A percentile compares a stretch with the other conserved stretches of the same genome.
phyloP scores from a whole-genome alignment of 1,140 invertebrate species.

The Neoseiulus cucumeris region DNA sequence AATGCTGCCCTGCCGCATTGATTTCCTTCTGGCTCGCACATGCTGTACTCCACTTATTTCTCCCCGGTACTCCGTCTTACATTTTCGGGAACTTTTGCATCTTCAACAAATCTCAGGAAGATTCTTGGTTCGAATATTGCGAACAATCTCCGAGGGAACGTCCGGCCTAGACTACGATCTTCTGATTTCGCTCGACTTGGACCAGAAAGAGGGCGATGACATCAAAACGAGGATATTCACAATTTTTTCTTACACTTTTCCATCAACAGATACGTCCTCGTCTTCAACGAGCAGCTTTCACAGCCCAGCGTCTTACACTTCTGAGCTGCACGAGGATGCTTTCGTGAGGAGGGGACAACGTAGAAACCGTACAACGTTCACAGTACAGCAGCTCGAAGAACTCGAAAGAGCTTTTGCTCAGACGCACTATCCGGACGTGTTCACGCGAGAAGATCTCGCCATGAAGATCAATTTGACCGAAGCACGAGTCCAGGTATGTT shows the following conservation, averaged over 20 bases:
- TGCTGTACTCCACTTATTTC: background rate
- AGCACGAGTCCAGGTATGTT: slow-evolving; percentile 75
- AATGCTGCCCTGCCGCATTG: too few relatives aligned
- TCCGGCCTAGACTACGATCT: too few relatives aligned
- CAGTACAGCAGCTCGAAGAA: slow-evolving; percentile 85
- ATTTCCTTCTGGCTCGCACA: too few relatives aligned
- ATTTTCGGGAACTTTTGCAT: too few relatives aligned
- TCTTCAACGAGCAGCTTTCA: background rate
- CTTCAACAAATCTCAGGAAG: too few relatives aligned
- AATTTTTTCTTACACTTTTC: too few relatives aligned
- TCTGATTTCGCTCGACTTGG: too few relatives aligned
- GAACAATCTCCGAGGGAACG: too few relatives aligned
- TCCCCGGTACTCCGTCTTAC: too few relatives aligned
- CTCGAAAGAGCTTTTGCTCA: slow-evolving; percentile 89
- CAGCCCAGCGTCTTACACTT: slow-evolving; percentile 49
- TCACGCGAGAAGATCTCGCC: slow-evolving; percentile 88
- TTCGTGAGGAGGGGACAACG: slow-evolving; percentile 87
- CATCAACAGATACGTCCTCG: slow-evolving; percentile 13
- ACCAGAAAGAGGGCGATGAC: too few relatives aligned
- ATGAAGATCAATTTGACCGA: slow-evolving; percentile 95
- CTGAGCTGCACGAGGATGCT: slow-evolving; percentile 79
- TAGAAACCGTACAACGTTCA: slow-evolving; percentile 87
- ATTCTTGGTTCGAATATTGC: too few relatives aligned
- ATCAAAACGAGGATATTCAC: too few relatives aligned
- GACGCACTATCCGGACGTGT: slow-evolving; percentile 95